These are phyloP conservation scores for Pipistrellus pipistrellus DNA, from an alignment of 2,797 vertebrate species.

Conservation along the genomic window DNA sequence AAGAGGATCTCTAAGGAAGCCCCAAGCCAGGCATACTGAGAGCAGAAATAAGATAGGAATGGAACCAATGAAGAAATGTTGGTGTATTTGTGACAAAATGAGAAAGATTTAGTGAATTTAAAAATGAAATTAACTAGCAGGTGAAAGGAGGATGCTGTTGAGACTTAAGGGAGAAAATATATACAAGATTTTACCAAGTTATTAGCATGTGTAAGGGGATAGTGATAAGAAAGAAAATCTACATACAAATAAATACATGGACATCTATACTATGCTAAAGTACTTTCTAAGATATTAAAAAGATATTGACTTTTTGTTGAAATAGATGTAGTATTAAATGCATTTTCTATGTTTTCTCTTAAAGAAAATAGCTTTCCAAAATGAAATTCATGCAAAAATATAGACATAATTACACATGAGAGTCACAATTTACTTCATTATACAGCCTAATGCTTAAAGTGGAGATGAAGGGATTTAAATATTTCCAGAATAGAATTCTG, in stretches of 20 bases:
- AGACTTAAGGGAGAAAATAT: background rate
- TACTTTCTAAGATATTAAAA: slow-evolving; percentile 34
- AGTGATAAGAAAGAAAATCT: background rate
- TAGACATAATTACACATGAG: slow-evolving; percentile 62
- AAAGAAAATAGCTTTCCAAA: slow-evolving; percentile 69
- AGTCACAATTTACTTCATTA: slow-evolving; percentile 53
- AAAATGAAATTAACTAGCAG: background rate
- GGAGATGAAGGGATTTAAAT: background rate
- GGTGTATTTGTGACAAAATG: background rate
- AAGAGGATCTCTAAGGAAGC: background rate
- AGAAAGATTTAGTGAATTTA: background rate
- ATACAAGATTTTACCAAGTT: background rate
- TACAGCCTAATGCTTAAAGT: slow-evolving; percentile 9
- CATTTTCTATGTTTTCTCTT: slow-evolving; percentile 48
- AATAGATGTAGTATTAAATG: slow-evolving; percentile 48
- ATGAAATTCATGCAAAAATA: slow-evolving; percentile 50
- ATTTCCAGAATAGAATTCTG: slow-evolving; percentile 49
- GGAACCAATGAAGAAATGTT: background rate
- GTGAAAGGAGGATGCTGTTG: background rate
- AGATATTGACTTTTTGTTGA: slow-evolving; percentile 7
- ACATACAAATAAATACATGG: background rate
- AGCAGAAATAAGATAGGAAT: background rate
- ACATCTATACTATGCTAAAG: background rate
- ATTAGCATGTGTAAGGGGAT: background rate
- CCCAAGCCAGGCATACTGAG: too few species aligned